These are phyloP conservation scores for Pseudochirops corinnae DNA, from an alignment of 2,797 vertebrate species.

Conservation along the genomic window DNA sequence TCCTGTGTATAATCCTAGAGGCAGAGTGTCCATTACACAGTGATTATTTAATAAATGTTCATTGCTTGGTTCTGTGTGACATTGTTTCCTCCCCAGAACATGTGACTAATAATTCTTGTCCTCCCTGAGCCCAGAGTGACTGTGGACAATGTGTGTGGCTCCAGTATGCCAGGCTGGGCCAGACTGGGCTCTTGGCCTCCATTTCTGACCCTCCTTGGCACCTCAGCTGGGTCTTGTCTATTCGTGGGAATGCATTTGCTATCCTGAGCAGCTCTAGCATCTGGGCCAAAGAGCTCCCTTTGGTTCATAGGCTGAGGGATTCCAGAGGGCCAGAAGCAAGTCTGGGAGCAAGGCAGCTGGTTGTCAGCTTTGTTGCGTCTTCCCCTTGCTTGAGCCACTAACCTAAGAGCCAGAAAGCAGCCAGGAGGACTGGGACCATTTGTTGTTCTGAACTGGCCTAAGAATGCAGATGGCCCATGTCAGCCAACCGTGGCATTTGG, in stretches of 20 bases:
- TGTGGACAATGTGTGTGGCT: background rate
- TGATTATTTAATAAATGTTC: background rate
- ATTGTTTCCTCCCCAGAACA: background rate
- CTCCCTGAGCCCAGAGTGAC: background rate
- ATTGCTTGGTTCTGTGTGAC: too few species aligned
- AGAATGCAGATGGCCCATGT: constrained; percentile 22
- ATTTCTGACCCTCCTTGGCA: background rate
- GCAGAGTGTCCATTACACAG: background rate
- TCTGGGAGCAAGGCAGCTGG: constrained; percentile 32
- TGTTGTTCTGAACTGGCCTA: constrained; percentile 28
- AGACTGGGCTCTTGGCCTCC: background rate
- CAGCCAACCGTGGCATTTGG: constrained; percentile 28
- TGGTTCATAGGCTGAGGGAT: constrained; percentile 44
- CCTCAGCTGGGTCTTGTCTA: background rate
- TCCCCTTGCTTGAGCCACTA: constrained; percentile 34
- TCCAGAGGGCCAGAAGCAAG: constrained; percentile 39
- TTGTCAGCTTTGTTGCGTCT: background rate
- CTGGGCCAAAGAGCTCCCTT: constrained; percentile 26
- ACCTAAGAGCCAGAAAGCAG: constrained; percentile 31
- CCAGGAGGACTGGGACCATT: constrained; percentile 30
- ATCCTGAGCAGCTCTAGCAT: background rate
- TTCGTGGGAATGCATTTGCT: background rate
- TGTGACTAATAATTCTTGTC: background rate
- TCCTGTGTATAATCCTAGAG: background rate
- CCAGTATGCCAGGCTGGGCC: background rate